A percentile compares a stretch with the other conserved stretches of the same genome.
These are phyloP conservation scores for Rhombomys opimus DNA, from an alignment of 2,113 vertebrate species.

Conservation along the genomic window DNA sequence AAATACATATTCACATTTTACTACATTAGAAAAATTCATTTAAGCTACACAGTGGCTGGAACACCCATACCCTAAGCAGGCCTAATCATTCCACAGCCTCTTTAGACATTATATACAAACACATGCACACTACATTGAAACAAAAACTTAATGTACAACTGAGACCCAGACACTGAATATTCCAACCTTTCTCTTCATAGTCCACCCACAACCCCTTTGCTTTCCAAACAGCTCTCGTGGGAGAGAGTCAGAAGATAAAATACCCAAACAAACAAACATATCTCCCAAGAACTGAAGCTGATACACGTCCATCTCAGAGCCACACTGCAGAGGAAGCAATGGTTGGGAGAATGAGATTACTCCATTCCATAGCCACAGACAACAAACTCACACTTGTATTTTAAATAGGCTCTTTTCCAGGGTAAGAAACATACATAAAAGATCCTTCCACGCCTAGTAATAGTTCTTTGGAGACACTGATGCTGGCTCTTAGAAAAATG, in stretches of 20 bases:
- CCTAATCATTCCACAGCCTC: neutral
- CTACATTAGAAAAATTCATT: conserved; percentile 72
- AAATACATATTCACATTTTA: conserved; percentile 64
- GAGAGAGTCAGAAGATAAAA: neutral
- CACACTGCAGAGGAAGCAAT: too few relatives aligned
- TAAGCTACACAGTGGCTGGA: conserved; percentile 77
- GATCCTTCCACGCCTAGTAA: neutral
- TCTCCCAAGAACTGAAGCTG: neutral
- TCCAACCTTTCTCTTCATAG: neutral
- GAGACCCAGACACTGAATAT: neutral
- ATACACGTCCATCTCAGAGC: neutral
- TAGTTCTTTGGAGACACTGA: conserved; percentile 36
- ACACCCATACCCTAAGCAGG: neutral
- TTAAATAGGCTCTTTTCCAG: conserved; percentile 13
- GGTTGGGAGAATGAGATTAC: too few relatives aligned
- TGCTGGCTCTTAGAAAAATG: neutral
- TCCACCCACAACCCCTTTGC: neutral
- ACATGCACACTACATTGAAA: neutral
- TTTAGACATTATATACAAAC: conserved; percentile 32
- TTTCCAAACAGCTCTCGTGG: neutral
- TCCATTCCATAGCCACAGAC: neutral
- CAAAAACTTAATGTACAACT: conserved; percentile 34
- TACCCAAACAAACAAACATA: neutral
- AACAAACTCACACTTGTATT: neutral
- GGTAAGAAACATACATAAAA: neutral